Conservation (phyloP, 2,113 vertebrate genomes). For the Sapayoa aenigma region DNA sequence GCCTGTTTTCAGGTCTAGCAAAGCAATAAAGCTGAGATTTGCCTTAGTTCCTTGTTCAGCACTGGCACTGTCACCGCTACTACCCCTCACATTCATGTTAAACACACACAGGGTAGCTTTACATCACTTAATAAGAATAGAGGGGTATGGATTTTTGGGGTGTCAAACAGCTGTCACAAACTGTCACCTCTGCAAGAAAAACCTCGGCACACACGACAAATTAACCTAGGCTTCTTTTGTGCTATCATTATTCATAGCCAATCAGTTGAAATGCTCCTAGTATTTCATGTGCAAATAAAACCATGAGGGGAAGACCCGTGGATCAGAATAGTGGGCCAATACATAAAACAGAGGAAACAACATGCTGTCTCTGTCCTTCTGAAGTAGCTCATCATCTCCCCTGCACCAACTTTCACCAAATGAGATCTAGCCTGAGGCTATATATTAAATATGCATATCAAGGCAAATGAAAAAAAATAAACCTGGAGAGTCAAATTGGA, state of each 20-base stretch:
- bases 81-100: neutral
- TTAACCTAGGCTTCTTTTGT: slow-evolving; percentile 77
- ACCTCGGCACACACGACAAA: slow-evolving; percentile 74
- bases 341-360: slow-evolving; percentile 83
- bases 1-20: neutral
- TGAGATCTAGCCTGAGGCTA: slow-evolving; percentile 90
- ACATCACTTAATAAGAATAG: slow-evolving; percentile 70
- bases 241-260: slow-evolving; percentile 79
- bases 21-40: slow-evolving; percentile 33
- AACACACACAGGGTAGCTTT: slow-evolving; percentile 33
- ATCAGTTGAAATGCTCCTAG: slow-evolving; percentile 76
- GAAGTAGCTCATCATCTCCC: slow-evolving; percentile 89
- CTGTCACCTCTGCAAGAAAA: slow-evolving; percentile 77
- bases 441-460: slow-evolving; percentile 99
- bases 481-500: slow-evolving; percentile 87
- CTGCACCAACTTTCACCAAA: slow-evolving; percentile 88
- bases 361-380: slow-evolving; percentile 81
- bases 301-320: slow-evolving; percentile 73
- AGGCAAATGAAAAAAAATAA: slow-evolving; percentile 93
- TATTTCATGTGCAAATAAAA: slow-evolving; percentile 93
- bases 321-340: slow-evolving; percentile 79
- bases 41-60: neutral
- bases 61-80: neutral
- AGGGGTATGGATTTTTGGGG: slow-evolving; percentile 76
- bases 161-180: slow-evolving; percentile 82